Conservation (phyloP, 2,113 vertebrate species). For the Gadus chalcogrammus region DNA sequence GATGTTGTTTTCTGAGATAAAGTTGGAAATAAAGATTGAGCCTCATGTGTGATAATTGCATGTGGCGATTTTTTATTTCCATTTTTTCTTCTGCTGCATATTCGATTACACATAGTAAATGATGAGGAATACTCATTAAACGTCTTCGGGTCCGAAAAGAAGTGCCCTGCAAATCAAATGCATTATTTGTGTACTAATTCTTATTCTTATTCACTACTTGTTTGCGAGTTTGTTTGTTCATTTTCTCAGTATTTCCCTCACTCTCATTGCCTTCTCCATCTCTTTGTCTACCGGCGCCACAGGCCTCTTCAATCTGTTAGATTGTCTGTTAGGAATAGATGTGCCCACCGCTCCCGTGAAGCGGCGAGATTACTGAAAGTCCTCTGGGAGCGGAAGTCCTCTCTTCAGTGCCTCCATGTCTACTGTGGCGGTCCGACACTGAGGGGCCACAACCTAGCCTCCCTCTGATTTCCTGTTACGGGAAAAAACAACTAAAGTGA, state of each 20-base stretch:
- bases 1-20: too few relatives aligned
- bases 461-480: not conserved
- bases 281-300: not conserved
- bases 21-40: too few relatives aligned
- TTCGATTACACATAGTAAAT: too few relatives aligned
- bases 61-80: too few relatives aligned
- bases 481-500: not conserved
- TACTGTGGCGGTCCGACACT: slow-evolving; percentile 29
- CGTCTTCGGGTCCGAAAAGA: too few relatives aligned
- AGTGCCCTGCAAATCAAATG: too few relatives aligned
- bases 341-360: slow-evolving; percentile 33
- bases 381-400: slow-evolving; percentile 32
- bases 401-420: slow-evolving; percentile 39
- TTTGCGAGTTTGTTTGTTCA: not conserved
- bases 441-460: slow-evolving; percentile 40
- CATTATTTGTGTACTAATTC: too few relatives aligned
- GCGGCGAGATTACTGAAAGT: slow-evolving; percentile 31
- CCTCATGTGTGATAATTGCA: too few relatives aligned
- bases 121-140: too few relatives aligned
- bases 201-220: too few relatives aligned
- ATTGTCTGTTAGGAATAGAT: slow-evolving; percentile 30
- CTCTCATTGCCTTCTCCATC: not conserved
- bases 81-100: too few relatives aligned
- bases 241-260: not conserved
- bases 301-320: slow-evolving; percentile 33